A percentile compares a stretch with the other conserved stretches of the same genome.
Evolutionary conservation across 1,140 invertebrate genomes (phyloP).

Genomic region (Atta colombica): DNA sequence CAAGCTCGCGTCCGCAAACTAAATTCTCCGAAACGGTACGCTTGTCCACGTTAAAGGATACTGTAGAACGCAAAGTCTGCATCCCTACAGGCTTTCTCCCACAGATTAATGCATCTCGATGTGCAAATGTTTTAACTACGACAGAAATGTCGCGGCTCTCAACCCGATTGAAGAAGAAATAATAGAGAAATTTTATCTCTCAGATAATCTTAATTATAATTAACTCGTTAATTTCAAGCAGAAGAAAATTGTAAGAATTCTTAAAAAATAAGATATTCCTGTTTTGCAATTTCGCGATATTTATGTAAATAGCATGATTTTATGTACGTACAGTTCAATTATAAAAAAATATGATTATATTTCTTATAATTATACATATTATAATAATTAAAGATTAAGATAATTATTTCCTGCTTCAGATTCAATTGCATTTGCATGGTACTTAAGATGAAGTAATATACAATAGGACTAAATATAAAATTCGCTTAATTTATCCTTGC

Average conservation of each 20-base stretch:
- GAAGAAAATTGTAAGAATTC: background rate
- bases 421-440: too few species aligned
- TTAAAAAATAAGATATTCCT: background rate
- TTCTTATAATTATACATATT: background rate
- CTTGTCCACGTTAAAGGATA: constrained; percentile 41
- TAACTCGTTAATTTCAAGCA: constrained; percentile 4
- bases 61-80: background rate
- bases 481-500: constrained; percentile 27
- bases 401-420: background rate
- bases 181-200: background rate
- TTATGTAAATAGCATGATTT: background rate
- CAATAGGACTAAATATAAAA: constrained; percentile 21
- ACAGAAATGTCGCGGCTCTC: background rate
- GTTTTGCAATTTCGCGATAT: background rate
- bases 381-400: background rate
- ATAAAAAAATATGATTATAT: background rate
- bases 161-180: background rate
- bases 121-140: background rate
- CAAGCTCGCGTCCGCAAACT: constrained; percentile 19
- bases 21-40: constrained; percentile 49
- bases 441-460: background rate
- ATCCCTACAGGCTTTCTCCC: background rate
- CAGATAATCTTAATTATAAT: background rate
- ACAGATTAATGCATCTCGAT: constrained; percentile 33
- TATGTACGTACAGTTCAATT: background rate